phyloP scores from a whole-genome alignment of 2,113 vertebrate species.

The Elanoides forficatus region DNA sequence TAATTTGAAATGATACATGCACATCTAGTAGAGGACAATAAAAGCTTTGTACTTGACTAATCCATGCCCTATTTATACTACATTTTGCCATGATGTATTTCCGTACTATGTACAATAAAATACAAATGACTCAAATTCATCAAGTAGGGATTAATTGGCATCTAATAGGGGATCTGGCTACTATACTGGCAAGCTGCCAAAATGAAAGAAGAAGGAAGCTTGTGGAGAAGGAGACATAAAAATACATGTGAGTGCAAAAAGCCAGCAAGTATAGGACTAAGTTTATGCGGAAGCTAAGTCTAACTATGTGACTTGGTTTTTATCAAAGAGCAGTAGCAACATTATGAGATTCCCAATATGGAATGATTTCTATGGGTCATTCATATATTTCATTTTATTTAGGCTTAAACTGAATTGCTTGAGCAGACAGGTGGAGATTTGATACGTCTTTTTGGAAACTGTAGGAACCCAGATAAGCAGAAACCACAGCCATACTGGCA shows the following conservation, averaged over 20 bases:
- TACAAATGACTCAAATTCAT: constrained; percentile 54
- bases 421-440: background rate
- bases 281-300: background rate
- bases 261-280: background rate
- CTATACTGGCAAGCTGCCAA: constrained; percentile 33
- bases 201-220: constrained; percentile 30
- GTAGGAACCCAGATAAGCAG: background rate
- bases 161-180: constrained; percentile 34
- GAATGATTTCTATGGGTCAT: background rate
- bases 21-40: constrained; percentile 17
- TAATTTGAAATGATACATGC: constrained; percentile 39
- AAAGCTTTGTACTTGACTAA: constrained; percentile 51
- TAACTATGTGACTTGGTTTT: background rate
- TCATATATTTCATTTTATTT: constrained; percentile 13
- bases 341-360: background rate
- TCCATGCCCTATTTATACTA: constrained; percentile 29
- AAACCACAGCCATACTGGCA: background rate
- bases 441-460: background rate
- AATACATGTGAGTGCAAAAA: constrained; percentile 9
- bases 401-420: background rate
- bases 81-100: constrained; percentile 39
- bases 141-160: constrained; percentile 66
- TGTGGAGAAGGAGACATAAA: background rate
- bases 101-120: constrained; percentile 33
- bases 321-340: background rate